Base-by-base conservation (phyloP, 2,113 vertebrate species). In the Mesocricetus auratus region DNA sequence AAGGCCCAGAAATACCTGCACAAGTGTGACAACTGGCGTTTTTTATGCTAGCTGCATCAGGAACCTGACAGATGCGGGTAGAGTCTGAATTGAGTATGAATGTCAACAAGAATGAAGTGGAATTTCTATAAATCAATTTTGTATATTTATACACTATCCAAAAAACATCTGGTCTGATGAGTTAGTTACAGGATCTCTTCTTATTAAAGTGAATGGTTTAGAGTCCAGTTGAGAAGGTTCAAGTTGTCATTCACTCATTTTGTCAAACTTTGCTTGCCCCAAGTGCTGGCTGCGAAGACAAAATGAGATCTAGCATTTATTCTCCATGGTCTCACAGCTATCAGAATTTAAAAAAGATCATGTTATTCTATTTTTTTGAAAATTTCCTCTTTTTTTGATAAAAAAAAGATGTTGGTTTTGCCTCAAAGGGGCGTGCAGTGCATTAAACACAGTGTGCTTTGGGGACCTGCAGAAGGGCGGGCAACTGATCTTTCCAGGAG, bases 1-100 rank as follows among this genome's bases (percentile, higher is more conserved):
- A 90, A 60, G 86, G 73, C 33, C 60, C 60, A 78, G 92, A 94
- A 93, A 93, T 58, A 92, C 79, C 86, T 56, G 90, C 13, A 73
- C 86, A 91, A 91, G 47, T 69, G 42, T 88, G 71, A 60, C 53
- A 90, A 66, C 85, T 19, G 5, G 68, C 62, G 26, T 85, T 60
- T 60, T 95, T 90, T 77, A 62, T 90, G 58, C 94, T 47, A 62
- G 58, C 62, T 74, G 66, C 58, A 31, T 79, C 86, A 78, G 85
- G 60, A 68, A 36, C 15, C 68, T 86, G 91, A 79, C 29, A 73
- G 94, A 69, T 90, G 50, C 22, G 16, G 11, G 6, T 39, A 39
- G 88, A 92, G 9, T 53, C 8, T 77, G 71, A 96, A 81, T 71
- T 77, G 78, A 94, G 68, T n/a, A 60, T 17, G 58, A 83, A 45